These are phyloP conservation scores for Melanotaenia nigrans DNA, from an alignment of 2,797 vertebrate genomes.

Conservation along the genomic window DNA sequence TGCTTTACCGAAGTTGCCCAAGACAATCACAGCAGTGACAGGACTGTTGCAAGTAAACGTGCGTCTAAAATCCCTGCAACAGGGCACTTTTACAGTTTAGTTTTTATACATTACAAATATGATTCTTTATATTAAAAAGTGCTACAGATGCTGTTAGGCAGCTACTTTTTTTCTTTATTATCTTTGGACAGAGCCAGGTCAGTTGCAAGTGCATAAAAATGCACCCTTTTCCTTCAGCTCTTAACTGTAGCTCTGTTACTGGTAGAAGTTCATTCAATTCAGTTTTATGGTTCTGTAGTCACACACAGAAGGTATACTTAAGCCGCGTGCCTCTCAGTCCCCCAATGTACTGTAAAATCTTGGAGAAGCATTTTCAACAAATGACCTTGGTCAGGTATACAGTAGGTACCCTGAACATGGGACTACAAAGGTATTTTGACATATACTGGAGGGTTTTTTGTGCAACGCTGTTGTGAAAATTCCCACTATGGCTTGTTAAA, in stretches of 20 bases:
- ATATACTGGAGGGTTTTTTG: background rate
- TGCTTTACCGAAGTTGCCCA: background rate
- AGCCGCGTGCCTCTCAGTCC: background rate
- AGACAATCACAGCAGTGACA: background rate
- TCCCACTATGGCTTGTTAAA: background rate
- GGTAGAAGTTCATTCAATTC: constrained; percentile 10
- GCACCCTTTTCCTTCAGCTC: background rate
- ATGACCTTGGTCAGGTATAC: background rate
- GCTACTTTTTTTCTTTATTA: background rate
- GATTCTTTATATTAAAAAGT: too few species aligned
- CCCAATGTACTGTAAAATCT: constrained; percentile 2
- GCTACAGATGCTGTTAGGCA: background rate
- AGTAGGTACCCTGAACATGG: background rate
- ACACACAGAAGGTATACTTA: background rate
- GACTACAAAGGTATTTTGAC: background rate
- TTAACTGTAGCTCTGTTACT: background rate
- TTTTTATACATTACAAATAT: too few species aligned
- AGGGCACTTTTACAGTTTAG: too few species aligned
- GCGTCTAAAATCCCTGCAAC: too few species aligned
- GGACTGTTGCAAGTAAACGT: too few species aligned
- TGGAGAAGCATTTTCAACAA: constrained; percentile 5
- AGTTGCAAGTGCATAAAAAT: background rate
- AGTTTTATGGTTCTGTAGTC: background rate
- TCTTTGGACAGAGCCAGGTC: background rate
- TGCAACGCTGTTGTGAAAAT: background rate